Base-by-base conservation (phyloP, 2,888 invertebrate genomes). In the Aporophyla lueneburgensis region DNA sequence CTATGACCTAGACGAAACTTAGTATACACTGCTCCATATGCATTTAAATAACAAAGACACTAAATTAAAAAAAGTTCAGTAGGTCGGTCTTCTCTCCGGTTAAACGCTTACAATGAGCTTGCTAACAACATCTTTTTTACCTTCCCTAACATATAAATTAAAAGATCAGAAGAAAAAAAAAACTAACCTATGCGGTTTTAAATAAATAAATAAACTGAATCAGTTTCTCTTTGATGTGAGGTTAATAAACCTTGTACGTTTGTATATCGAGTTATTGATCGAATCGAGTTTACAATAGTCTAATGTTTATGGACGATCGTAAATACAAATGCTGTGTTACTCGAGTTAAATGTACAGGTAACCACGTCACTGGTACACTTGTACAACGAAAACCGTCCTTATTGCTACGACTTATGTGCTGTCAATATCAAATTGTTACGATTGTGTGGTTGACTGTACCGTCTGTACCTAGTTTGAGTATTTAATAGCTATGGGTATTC, bases 151-250 rank as follows among this genome's bases (percentile, higher is more conserved):
- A 81, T 81, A 88, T 88, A 90, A 89, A 91, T 89, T 87, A 87
- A 71, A 86, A 91, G 87, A 91, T 91, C 90, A 89, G 70, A 86
- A 82, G 81, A 83, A 81, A 78, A 84, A 89, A 89, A 51, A 51
- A 51, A 51, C 19, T 51, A 19, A 21, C 19, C 51, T 19, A 88
- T 87, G 82, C 86, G 86, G 71, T 80, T 84, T 86, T 87, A 89
- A 89, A 92, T 88, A 92, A 91, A 89, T 83, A 89, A 88, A 90
- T 84, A 85, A 78, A 70, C 69, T 70, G 76, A 65, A 84, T 77
- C 63, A 67, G 69, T 76, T 77, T 80, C 80, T 68, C 92, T 93
- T 93, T 93, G 93, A 93, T 92, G 87, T 81, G 78, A 69, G 85
- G 88, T 91, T 90, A 89, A 90, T 92, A 91, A 90, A 90, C 85